A percentile compares a stretch with the other conserved stretches of the same genome.
These are phyloP conservation scores for Sorex araneus DNA, from an alignment of 2,113 vertebrate genomes.

Conservation along the genomic window DNA sequence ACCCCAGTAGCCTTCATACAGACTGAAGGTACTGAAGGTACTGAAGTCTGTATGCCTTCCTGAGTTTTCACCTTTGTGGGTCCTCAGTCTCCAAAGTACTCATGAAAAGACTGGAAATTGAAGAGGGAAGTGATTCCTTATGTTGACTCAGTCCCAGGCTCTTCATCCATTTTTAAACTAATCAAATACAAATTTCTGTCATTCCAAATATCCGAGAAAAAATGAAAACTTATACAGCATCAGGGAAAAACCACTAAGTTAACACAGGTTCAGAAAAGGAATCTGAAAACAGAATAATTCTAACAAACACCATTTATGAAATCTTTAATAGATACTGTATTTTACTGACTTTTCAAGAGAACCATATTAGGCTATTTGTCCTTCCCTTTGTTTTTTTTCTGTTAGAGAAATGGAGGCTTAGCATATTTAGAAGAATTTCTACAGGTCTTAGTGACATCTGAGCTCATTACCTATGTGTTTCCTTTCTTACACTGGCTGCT, in stretches of 20 bases:
- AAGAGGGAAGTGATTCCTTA: background rate
- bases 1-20: background rate
- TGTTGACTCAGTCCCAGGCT: background rate
- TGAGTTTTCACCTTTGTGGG: background rate
- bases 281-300: background rate
- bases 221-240: background rate
- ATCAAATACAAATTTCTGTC: background rate
- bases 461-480: background rate
- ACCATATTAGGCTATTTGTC: background rate
- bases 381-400: background rate
- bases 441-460: background rate
- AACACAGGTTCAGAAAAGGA: conserved; percentile 21
- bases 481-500: conserved; percentile 16
- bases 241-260: background rate
- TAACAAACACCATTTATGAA: background rate
- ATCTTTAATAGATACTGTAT: background rate
- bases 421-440: background rate
- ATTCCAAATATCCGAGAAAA: conserved; percentile 10
- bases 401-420: conserved; percentile 4
- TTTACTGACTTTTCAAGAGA: conserved; percentile 44
- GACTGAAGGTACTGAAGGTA: background rate
- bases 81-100: background rate
- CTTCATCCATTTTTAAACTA: background rate
- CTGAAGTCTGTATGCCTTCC: background rate
- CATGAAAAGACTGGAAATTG: conserved; percentile 2